phyloP scores from a whole-genome alignment of 1,140 invertebrate species.

The Drosophila melanogaster region Release_6_plus_ISO1_MT NT_033779.5:15711501-15712000 shows the following conservation, averaged over 20 bases:
- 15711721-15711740: no score
- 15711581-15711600: no score
- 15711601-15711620: no score
- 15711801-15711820: constrained; percentile 13
- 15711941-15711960: constrained; percentile 22
- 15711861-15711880: constrained; percentile 35
- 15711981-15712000: constrained; percentile 1
- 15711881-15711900: constrained; percentile 33
- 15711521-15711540: constrained; percentile 47
- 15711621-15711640: no score
- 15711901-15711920: constrained; percentile 16
- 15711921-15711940: constrained; percentile 56
- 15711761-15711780: background rate
- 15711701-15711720: no score
- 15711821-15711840: constrained; percentile 21
- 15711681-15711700: no score
- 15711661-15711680: no score
- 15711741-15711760: no score
- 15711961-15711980: constrained; percentile 37
- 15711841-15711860: constrained; percentile 23
- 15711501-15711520: constrained; percentile 46
- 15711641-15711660: no score
- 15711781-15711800: constrained; percentile 10
- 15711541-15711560: constrained; percentile 1
- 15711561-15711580: no score